Evolutionary conservation across 1,140 invertebrate genomes (phyloP).

Genomic region (Polypedilum vanderplanki): DNA sequence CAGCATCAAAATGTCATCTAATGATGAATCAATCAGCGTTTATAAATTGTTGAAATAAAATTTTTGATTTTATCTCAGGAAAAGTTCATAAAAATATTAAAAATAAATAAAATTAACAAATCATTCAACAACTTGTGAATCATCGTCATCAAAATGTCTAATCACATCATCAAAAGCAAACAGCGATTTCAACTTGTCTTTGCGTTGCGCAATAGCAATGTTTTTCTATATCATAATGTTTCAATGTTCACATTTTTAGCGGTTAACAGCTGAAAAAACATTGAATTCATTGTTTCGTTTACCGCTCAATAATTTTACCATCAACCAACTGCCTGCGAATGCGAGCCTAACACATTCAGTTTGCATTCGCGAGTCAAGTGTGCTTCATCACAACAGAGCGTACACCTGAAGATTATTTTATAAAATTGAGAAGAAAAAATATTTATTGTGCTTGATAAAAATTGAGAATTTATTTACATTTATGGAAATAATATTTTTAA

Average conservation of each 20-base stretch:
- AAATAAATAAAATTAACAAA: constrained; percentile 2
- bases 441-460: not conserved
- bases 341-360: not conserved
- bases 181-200: constrained; percentile 16
- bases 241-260: too few species aligned
- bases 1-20: not conserved
- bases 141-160: too few species aligned
- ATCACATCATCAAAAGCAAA: not conserved
- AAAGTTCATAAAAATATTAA: not conserved
- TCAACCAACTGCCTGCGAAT: not conserved
- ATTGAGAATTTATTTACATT: not conserved
- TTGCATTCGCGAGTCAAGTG: constrained; percentile 22
- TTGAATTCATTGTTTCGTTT: not conserved
- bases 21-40: not conserved
- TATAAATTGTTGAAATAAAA: not conserved
- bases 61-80: not conserved
- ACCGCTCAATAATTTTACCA: not conserved
- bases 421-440: not conserved
- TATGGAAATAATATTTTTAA: not conserved
- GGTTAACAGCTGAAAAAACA: not conserved
- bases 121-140: not conserved
- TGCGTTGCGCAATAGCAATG: constrained; percentile 16
- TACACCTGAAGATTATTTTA: not conserved
- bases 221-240: too few species aligned
- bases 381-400: not conserved